phyloP scores from a whole-genome alignment of 2,888 invertebrate species.

The Scaptomyza cyrtandrae region DNA sequence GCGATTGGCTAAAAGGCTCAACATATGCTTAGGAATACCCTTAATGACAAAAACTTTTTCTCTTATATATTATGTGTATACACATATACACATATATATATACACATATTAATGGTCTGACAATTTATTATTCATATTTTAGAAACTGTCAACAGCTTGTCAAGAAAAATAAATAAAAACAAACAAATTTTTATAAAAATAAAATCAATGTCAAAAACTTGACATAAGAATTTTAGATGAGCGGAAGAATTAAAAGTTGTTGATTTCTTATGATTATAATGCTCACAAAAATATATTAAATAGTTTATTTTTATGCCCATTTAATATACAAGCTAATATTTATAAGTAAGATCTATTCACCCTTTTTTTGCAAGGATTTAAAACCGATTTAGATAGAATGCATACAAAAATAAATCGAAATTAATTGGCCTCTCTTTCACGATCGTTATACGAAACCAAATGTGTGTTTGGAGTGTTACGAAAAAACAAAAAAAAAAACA shows the following conservation, averaged over 20 bases:
- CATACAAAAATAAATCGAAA: constrained; percentile 3
- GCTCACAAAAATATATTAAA: too few species aligned
- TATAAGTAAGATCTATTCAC: not conserved
- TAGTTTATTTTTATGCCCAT: not conserved
- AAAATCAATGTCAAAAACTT: not conserved
- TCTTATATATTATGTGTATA: too few species aligned
- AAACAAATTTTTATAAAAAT: not conserved
- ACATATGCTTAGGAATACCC: not conserved
- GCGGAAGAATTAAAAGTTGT: too few species aligned
- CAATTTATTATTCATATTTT: constrained; percentile 1
- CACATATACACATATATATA: too few species aligned
- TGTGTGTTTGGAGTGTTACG: constrained; percentile 42
- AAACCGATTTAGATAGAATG: not conserved
- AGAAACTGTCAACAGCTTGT: not conserved
- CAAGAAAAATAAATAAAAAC: not conserved
- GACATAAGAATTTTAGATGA: too few species aligned
- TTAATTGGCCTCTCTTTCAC: constrained; percentile 44
- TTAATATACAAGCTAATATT: not conserved
- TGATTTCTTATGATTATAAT: too few species aligned
- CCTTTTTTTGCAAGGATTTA: constrained; percentile 4
- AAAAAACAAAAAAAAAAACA: constrained; percentile 44
- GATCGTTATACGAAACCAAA: constrained; percentile 47
- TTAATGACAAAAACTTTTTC: not conserved
- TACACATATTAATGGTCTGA: not conserved
- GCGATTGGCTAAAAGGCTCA: not conserved